Conservation (phyloP, 1,140 invertebrate genomes). For the Aphis craccivora region DNA sequence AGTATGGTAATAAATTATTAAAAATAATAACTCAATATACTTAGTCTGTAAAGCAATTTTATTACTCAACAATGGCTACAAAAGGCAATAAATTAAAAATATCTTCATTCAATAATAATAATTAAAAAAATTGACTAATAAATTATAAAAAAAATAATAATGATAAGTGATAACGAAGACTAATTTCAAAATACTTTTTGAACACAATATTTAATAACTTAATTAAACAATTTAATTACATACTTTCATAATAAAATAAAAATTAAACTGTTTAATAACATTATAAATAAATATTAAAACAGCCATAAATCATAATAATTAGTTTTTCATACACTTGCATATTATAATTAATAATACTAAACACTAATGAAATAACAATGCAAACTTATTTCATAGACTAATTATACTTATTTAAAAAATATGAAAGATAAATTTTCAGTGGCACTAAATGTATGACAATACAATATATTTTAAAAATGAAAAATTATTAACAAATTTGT, state of each 20-base stretch:
- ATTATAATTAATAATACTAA: not conserved
- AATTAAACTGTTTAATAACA: slow-evolving; percentile 3
- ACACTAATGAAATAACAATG: not conserved
- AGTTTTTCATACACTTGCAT: not conserved
- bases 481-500: not conserved
- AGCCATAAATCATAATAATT: slow-evolving; percentile 8
- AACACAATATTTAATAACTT: slow-evolving; percentile 40
- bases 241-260: not conserved
- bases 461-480: not conserved
- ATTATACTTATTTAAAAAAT: not conserved
- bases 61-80: slow-evolving; percentile 45
- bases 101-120: not conserved
- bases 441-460: not conserved
- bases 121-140: slow-evolving; percentile 45
- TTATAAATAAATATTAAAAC: slow-evolving; percentile 30
- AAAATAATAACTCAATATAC: not conserved
- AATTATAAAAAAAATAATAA: slow-evolving; percentile 37
- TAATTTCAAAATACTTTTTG: slow-evolving; percentile 48
- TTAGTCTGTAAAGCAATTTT: not conserved
- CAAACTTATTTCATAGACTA: not conserved
- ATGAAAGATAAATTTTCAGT: slow-evolving; percentile 10
- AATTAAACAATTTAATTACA: not conserved
- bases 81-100: slow-evolving; percentile 38
- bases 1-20: no score
- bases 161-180: slow-evolving; percentile 11